Evolutionary conservation across 2,797 vertebrate genomes (phyloP).

Genomic region (Pseudochirops corinnae): DNA sequence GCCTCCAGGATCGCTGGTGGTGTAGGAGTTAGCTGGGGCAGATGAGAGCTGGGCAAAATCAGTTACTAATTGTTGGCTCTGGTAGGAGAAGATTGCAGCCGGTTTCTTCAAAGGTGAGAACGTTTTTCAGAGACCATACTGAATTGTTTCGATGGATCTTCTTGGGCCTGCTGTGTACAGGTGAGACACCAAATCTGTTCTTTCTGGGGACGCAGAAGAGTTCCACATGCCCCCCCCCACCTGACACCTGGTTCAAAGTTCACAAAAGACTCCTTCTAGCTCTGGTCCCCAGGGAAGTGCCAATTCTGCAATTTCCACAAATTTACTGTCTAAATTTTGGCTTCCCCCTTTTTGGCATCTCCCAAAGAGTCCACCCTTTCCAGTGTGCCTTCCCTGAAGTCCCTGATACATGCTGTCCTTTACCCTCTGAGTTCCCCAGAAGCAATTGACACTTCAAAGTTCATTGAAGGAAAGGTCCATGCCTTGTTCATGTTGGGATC

Average conservation of each 20-base stretch:
- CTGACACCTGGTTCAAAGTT: neutral
- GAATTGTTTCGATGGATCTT: slow-evolving; percentile 83
- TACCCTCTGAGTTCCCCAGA: neutral
- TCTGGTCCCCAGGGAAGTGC: neutral
- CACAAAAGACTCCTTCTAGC: neutral
- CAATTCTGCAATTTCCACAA: fast-evolving
- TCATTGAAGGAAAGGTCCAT: neutral
- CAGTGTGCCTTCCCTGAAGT: neutral
- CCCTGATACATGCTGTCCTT: neutral
- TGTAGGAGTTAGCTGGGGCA: neutral
- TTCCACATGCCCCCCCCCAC: neutral
- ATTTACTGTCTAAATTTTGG: neutral
- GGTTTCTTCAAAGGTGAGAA: slow-evolving; percentile 80
- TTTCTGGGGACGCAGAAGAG: fast-evolving
- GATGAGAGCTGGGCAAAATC: neutral
- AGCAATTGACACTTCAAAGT: neutral
- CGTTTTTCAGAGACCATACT: slow-evolving; percentile 86
- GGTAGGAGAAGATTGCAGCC: slow-evolving; percentile 87
- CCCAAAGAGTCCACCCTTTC: neutral
- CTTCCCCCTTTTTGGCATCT: neutral
- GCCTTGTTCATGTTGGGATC: neutral
- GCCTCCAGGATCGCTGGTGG: neutral
- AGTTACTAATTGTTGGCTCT: neutral
- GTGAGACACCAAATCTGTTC: slow-evolving; percentile 83
- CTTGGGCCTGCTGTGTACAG: slow-evolving; percentile 88